Percentiles rank a stretch among this genome's conserved stretches.
Conservation (phyloP, 2,797 vertebrate species). For the Cheirogaleus major region DNA sequence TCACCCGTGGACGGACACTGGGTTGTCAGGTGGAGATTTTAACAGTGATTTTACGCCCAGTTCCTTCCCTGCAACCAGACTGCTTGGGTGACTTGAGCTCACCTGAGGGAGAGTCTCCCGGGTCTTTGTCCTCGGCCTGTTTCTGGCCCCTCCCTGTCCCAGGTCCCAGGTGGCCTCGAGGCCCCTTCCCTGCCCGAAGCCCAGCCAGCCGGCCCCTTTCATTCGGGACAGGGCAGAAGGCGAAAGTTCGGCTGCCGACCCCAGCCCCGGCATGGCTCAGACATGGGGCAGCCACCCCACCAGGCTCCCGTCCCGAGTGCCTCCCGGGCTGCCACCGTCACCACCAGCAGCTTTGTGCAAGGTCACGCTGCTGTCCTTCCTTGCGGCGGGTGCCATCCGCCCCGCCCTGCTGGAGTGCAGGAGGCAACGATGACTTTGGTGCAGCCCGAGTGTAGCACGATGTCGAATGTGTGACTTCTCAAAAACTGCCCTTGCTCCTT, state of each 20-base stretch:
- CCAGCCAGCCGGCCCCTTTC: neutral
- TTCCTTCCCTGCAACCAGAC: neutral
- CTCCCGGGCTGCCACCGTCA: neutral
- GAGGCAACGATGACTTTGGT: neutral
- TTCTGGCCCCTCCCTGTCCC: neutral
- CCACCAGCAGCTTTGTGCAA: neutral
- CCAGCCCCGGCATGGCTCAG: neutral
- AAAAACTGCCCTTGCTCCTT: fast-evolving
- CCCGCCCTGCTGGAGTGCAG: fast-evolving
- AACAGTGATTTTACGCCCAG: fast-evolving
- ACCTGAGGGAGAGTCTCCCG: neutral
- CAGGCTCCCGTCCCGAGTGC: fast-evolving
- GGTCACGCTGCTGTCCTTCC: neutral
- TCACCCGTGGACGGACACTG: fast-evolving
- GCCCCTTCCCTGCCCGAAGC: neutral
- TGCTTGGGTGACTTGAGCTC: neutral
- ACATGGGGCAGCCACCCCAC: slow-evolving; percentile 7
- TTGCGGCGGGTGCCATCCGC: neutral
- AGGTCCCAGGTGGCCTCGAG: neutral
- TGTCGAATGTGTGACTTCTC: neutral
- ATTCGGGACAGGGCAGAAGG: neutral
- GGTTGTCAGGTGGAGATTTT: fast-evolving
- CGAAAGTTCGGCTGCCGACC: neutral
- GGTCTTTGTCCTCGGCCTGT: neutral
- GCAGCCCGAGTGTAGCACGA: fast-evolving